Percentiles rank a stretch among this genome's conserved stretches.
phyloP scores from a whole-genome alignment of 1,140 invertebrate genomes.

The Andrena cerasifolii region DNA sequence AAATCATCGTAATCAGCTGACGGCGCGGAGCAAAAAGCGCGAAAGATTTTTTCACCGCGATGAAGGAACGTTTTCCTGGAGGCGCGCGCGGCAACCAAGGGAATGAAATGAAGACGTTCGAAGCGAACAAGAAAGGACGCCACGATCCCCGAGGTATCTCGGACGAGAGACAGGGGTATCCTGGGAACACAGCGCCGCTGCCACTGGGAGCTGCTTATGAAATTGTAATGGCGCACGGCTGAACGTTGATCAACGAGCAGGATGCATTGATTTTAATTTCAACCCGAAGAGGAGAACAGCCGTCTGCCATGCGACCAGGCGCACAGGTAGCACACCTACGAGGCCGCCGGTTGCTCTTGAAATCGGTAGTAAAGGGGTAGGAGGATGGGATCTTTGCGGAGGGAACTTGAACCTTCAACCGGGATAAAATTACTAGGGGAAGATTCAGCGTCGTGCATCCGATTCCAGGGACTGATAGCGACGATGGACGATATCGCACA shows the following conservation, averaged over 20 bases:
- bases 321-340: too few species aligned
- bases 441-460: conserved; percentile 72
- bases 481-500: conserved; percentile 77
- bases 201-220: conserved; percentile 16
- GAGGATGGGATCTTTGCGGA: conserved; percentile 69
- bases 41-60: conserved; percentile 29
- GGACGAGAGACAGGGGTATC: conserved; percentile 4
- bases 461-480: conserved; percentile 76
- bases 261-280: conserved; percentile 29
- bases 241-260: neutral
- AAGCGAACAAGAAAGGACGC: conserved; percentile 18
- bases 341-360: conserved; percentile 1
- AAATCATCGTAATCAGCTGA: conserved; percentile 64
- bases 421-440: conserved; percentile 76
- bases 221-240: conserved; percentile 11
- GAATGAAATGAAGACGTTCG: conserved; percentile 52
- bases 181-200: neutral
- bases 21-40: conserved; percentile 38
- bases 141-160: neutral
- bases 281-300: neutral
- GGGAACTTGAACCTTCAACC: conserved; percentile 73
- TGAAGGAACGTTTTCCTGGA: neutral
- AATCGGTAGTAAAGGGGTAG: conserved; percentile 46
- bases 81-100: neutral
- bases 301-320: neutral